phyloP scores from a whole-genome alignment of 2,888 invertebrate species.

The Galerucella calmariensis region DNA sequence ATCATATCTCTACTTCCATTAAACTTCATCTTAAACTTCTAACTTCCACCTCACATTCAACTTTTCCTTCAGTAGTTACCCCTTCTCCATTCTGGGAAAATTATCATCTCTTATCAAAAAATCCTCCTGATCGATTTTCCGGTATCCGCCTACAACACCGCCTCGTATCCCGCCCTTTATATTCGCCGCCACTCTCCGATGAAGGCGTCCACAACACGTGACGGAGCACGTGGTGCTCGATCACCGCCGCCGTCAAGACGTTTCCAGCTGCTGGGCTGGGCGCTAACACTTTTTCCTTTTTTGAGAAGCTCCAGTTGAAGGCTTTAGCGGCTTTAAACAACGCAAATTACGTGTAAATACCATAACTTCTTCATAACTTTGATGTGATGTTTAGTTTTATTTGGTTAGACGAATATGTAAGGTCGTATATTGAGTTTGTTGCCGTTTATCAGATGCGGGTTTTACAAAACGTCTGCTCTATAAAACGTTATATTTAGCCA shows the following conservation, averaged over 20 bases:
- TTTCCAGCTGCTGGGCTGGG: conserved; percentile 15
- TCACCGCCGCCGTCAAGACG: conserved; percentile 50
- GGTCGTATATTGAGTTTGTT: not conserved
- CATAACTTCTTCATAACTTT: not conserved
- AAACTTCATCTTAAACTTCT: conserved; percentile 29
- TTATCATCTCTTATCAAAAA: conserved; percentile 41
- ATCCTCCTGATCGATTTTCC: conserved; percentile 51
- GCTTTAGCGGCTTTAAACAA: conserved; percentile 4
- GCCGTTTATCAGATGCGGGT: not conserved
- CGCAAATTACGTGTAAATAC: conserved; percentile 14
- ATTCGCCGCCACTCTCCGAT: conserved; percentile 54
- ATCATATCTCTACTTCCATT: conserved; percentile 32
- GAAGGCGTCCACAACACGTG: conserved; percentile 60
- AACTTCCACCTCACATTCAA: conserved; percentile 36
- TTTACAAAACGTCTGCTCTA: no score
- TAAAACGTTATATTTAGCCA: no score
- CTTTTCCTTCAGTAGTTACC: conserved; percentile 28
- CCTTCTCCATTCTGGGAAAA: conserved; percentile 23
- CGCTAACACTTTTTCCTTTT: conserved; percentile 12
- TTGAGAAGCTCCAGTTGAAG: conserved; percentile 6
- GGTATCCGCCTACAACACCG: conserved; percentile 59
- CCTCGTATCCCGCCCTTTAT: conserved; percentile 58
- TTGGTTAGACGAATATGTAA: not conserved
- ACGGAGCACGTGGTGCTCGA: conserved; percentile 58
- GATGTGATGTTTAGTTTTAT: not conserved